Evolutionary conservation across 2,113 vertebrate genomes (phyloP).

Genomic region (Xenopus borealis): DNA sequence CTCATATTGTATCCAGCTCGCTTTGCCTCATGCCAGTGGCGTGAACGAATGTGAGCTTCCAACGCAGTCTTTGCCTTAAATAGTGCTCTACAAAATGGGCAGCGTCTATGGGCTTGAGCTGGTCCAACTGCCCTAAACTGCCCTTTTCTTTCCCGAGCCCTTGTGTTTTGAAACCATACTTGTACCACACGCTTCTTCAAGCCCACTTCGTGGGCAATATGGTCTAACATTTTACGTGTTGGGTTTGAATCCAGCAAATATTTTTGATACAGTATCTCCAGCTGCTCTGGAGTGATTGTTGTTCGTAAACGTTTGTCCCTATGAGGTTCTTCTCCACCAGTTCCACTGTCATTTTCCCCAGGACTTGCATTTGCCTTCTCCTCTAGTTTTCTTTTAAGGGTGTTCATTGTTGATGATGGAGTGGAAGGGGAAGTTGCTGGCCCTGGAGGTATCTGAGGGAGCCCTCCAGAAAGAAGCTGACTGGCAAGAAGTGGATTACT

Average conservation of each 20-base stretch:
- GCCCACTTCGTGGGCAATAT: constrained; percentile 97
- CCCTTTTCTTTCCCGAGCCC: constrained; percentile 93
- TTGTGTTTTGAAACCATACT: constrained; percentile 98
- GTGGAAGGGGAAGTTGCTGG: constrained; percentile 94
- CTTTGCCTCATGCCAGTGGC: constrained; percentile 98
- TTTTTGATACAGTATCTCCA: constrained; percentile 96
- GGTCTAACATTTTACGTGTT: constrained; percentile 97
- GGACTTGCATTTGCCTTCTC: constrained; percentile 94
- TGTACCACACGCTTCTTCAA: constrained; percentile 98
- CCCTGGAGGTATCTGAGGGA: constrained; percentile 89
- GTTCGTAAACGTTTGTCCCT: constrained; percentile 94
- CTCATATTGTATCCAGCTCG: constrained; percentile 93
- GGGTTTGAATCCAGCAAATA: constrained; percentile 97
- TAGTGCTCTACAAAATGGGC: constrained; percentile 94
- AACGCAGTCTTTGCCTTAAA: constrained; percentile 98
- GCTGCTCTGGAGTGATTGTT: constrained; percentile 97
- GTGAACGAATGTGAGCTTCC: constrained; percentile 95
- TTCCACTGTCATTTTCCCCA: constrained; percentile 92
- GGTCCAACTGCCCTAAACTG: constrained; percentile 96
- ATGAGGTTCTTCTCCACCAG: constrained; percentile 93
- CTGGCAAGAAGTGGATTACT: constrained; percentile 92
- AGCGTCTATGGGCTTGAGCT: constrained; percentile 92
- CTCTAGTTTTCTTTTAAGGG: constrained; percentile 94
- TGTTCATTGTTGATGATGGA: constrained; percentile 93
- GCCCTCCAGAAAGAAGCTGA: constrained; percentile 88